Conservation (phyloP, 2,113 vertebrate species). For the Labeo catla region DNA sequence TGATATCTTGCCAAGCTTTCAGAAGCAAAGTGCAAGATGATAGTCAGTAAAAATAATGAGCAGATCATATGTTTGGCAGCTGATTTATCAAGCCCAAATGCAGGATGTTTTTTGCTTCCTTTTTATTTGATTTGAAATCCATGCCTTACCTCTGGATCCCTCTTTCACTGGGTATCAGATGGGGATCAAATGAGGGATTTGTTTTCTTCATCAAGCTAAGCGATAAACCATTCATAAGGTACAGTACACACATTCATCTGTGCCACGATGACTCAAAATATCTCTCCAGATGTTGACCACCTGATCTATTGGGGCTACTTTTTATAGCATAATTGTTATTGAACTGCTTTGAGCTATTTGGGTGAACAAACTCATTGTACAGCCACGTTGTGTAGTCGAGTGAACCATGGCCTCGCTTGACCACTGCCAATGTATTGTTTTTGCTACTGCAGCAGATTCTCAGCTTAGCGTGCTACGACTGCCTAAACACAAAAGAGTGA, state of each 20-base stretch:
- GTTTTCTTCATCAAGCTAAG: constrained; percentile 45
- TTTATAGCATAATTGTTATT: background rate
- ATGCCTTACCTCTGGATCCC: constrained; percentile 32
- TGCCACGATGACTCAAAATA: background rate
- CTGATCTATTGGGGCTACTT: background rate
- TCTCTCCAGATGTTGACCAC: constrained; percentile 42
- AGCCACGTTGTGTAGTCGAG: background rate
- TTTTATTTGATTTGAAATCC: constrained; percentile 51
- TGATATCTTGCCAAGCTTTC: background rate
- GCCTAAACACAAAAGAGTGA: constrained; percentile 11
- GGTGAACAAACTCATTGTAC: background rate
- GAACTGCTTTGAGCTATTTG: background rate
- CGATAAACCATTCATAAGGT: constrained; percentile 18
- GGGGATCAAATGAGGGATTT: constrained; percentile 40
- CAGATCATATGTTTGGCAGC: constrained; percentile 23
- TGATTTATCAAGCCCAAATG: constrained; percentile 24
- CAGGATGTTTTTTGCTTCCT: background rate
- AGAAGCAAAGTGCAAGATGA: background rate
- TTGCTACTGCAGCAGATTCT: constrained; percentile 38
- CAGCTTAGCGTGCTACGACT: constrained; percentile 3
- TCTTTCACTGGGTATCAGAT: constrained; percentile 25
- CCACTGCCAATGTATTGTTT: background rate
- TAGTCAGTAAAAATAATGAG: constrained; percentile 28
- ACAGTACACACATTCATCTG: background rate
- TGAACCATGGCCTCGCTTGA: background rate